phyloP scores from a whole-genome alignment of 2,888 invertebrate species.

The Carpatolechia fugitivella region DNA sequence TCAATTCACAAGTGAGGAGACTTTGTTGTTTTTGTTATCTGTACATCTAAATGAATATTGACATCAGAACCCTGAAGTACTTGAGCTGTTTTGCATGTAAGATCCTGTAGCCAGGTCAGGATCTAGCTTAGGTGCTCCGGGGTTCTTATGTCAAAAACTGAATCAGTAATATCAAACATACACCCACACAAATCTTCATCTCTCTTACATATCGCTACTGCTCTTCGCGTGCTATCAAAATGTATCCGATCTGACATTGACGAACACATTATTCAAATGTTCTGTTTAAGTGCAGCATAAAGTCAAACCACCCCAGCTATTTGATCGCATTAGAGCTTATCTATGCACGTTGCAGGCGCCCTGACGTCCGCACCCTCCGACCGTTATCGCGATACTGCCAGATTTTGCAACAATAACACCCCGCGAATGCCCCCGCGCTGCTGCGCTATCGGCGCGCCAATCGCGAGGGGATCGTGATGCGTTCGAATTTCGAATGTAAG shows the following conservation, averaged over 20 bases:
- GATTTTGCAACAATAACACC: conserved; percentile 68
- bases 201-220: no score
- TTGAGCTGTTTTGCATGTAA: no score
- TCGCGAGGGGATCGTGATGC: conserved; percentile 47
- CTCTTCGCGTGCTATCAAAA: background rate
- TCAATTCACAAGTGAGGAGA: no score
- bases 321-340: conserved; percentile 62
- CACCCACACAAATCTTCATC: no score
- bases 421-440: conserved; percentile 36
- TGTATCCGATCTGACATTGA: conserved; percentile 20
- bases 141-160: no score
- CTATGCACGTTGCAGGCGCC: conserved; percentile 58
- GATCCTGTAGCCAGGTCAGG: no score
- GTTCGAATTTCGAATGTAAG: conserved; percentile 36
- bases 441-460: conserved; percentile 59
- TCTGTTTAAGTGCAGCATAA: conserved; percentile 52
- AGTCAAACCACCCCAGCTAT: conserved; percentile 52
- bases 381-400: conserved; percentile 65
- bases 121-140: no score
- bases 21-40: no score
- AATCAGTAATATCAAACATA: no score
- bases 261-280: conserved; percentile 49
- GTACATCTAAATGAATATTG: no score
- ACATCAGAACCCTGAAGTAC: no score
- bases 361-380: conserved; percentile 62